Evolutionary conservation across 2,797 vertebrate genomes (phyloP).

Genomic region (Heteromormyrus szaboi): DNA sequence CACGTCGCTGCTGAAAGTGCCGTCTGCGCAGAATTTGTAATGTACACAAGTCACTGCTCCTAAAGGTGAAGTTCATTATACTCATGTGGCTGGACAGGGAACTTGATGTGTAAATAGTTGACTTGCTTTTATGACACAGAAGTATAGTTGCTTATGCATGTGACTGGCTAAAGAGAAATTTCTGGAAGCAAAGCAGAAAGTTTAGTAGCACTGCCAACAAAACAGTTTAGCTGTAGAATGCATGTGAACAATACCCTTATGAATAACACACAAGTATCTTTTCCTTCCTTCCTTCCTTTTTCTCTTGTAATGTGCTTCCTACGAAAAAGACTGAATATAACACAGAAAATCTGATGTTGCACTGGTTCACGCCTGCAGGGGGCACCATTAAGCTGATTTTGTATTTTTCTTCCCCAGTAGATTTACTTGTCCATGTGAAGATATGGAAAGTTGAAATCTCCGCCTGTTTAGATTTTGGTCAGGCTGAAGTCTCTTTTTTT

Average conservation of each 20-base stretch:
- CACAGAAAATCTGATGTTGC: not conserved
- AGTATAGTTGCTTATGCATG: not conserved
- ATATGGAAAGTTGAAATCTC: not conserved
- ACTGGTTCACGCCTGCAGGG: not conserved
- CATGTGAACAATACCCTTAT: not conserved
- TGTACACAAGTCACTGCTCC: too few species aligned
- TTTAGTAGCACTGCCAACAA: not conserved
- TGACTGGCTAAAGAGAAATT: not conserved
- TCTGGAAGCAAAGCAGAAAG: not conserved
- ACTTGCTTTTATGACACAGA: too few species aligned
- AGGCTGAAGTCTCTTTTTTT: not conserved
- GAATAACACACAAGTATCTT: not conserved
- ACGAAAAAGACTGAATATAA: not conserved
- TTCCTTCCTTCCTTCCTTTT: not conserved
- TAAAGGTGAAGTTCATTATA: too few species aligned
- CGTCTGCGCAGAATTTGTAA: too few species aligned
- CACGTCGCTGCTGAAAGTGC: too few species aligned
- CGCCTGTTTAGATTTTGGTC: not conserved
- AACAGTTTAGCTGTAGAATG: not conserved
- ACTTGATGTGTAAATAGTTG: too few species aligned
- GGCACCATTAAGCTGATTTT: not conserved
- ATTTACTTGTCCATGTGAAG: not conserved
- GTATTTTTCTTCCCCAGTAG: not conserved
- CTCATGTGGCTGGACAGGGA: too few species aligned
- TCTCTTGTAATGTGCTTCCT: not conserved